These are phyloP conservation scores for Ptilorrhoa leucosticta DNA, from an alignment of 2,113 vertebrate genomes.

Conservation along the genomic window DNA sequence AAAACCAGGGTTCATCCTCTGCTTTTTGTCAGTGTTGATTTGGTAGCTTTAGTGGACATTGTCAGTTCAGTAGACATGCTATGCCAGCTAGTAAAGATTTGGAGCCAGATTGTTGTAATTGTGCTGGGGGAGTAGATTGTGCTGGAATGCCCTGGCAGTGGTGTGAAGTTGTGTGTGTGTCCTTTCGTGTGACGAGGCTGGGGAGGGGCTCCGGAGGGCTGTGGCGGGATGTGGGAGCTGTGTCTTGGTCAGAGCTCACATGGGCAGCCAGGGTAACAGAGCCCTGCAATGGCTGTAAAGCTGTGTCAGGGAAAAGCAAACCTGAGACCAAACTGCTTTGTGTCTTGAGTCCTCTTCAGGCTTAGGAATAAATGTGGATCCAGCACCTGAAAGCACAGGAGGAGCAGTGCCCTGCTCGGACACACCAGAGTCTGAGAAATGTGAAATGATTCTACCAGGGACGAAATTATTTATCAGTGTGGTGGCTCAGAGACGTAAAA, in stretches of 20 bases:
- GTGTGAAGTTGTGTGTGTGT: not conserved
- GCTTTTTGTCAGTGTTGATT: not conserved
- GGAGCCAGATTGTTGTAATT: not conserved
- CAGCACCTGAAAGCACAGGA: not conserved
- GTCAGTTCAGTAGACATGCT: not conserved
- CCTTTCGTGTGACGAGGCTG: not conserved
- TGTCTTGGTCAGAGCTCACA: not conserved
- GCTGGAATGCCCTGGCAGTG: not conserved
- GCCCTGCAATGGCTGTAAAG: not conserved
- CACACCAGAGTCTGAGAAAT: not conserved
- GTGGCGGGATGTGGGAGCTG: rapidly evolving
- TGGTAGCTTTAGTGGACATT: not conserved
- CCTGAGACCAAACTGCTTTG: not conserved
- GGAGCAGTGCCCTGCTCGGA: not conserved
- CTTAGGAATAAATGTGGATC: not conserved
- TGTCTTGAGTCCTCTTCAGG: not conserved
- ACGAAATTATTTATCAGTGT: not conserved
- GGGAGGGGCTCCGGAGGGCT: not conserved
- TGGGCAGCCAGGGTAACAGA: too few relatives aligned
- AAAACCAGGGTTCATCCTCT: not conserved
- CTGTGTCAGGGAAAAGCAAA: not conserved
- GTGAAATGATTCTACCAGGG: not conserved
- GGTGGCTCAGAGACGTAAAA: not conserved
- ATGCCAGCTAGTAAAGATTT: not conserved
- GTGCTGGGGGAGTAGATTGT: not conserved